Conservation (phyloP, 2,113 vertebrate genomes). For the Charadrius vociferus region DNA sequence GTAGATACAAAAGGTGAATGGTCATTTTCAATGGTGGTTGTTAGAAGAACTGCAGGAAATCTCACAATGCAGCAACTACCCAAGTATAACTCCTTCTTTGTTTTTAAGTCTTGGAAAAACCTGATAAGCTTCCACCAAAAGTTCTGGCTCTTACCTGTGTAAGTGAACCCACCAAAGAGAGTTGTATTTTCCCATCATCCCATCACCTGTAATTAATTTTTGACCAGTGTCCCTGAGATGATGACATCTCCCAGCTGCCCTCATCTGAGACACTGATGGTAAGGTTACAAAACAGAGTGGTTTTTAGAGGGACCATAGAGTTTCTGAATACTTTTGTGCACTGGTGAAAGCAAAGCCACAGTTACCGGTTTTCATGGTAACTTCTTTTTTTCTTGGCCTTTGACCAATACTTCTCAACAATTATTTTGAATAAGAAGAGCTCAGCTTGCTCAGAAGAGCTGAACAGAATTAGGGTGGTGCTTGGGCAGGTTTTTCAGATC, state of each 20-base stretch:
- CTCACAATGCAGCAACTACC: background rate
- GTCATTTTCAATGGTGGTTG: background rate
- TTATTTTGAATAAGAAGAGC: background rate
- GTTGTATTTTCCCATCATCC: background rate
- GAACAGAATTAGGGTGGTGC: background rate
- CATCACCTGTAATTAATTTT: background rate
- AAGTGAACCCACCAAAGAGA: background rate
- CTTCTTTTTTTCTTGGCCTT: background rate
- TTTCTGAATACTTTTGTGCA: background rate
- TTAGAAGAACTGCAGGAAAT: background rate
- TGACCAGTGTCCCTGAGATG: background rate
- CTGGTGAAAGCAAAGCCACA: background rate
- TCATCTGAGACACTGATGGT: background rate
- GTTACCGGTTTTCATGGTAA: background rate
- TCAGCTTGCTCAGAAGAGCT: background rate
- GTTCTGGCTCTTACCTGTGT: background rate
- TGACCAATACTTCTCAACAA: background rate
- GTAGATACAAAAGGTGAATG: accelerated
- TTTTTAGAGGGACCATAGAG: background rate
- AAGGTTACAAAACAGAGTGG: background rate
- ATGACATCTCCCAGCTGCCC: background rate
- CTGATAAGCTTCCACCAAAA: background rate
- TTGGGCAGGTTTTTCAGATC: background rate
- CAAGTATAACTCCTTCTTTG: background rate
- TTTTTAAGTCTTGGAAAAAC: background rate